Base-by-base conservation (phyloP, 2,113 vertebrate genomes). In the human region DNA sequence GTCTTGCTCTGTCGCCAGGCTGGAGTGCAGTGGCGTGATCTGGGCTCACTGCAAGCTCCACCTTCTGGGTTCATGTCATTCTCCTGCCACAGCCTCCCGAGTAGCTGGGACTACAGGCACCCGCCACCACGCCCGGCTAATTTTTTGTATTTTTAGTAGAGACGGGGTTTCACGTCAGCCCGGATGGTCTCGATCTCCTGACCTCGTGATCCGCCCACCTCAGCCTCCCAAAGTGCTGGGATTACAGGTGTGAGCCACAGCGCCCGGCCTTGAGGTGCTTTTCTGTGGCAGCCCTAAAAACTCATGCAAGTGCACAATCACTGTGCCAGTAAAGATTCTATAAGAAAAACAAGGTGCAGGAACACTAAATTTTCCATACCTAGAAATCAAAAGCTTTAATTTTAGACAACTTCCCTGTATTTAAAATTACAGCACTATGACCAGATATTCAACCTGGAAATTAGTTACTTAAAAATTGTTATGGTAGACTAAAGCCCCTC, bases 101-200 rank as follows among this genome's bases (percentile, higher is more conserved):
- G 52, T 55, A 7, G 52, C 6, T 55, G 17, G 52, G 52, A 55
- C 52, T 7, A 55, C 6, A 55, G 52, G 17, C 6, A 6, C 17
- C 17, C 6, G 0, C 52, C 17, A 7, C 17, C 52, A 0, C 0
- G 17, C 52, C 52, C 1, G 17, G 52, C 52, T 55, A 20, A 7
- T 55, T 55, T 55, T 55, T 20, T 55, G 52, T 20, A 55, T 7
- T 55, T 55, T 55, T 55, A 55, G 52, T 55, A 55, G 52, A 55
- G 52, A 55, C 0, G 18, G 6, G 52, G 6, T 55, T 55, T 55
- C 52, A 55, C 18, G 52, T 55, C 17, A 55, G 52, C 52, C 18
- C 6, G 6, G 18, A 55, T 55, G 52, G 18, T 55, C 52, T 55
- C 18, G 0, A 6, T 55, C 52, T 20, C 52, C 18, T 55, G 18